Percentiles rank a stretch among this genome's conserved stretches.
Evolutionary conservation across 2,888 invertebrate species (phyloP).

Genomic region (Thymelicus sylvestris): DNA sequence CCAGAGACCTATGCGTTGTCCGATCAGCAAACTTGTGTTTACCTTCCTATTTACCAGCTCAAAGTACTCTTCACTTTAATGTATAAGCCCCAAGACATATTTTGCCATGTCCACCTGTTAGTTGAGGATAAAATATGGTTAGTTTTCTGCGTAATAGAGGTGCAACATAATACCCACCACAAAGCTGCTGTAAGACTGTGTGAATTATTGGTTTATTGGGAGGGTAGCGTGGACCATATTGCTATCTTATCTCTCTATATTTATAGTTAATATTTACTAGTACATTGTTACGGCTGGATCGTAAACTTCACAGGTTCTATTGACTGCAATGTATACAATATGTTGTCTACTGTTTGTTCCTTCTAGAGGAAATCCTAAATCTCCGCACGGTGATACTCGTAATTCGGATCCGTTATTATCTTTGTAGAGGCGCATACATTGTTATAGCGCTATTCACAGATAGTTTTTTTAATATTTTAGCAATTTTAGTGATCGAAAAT

Average conservation of each 20-base stretch:
- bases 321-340: no score
- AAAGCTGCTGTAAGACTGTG: conserved; percentile 52
- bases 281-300: conserved; percentile 11
- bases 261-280: conserved; percentile 27
- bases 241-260: conserved; percentile 26
- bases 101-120: neutral
- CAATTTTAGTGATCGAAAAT: no score
- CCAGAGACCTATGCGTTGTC: conserved; percentile 54
- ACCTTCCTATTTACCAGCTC: conserved; percentile 14
- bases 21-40: conserved; percentile 48
- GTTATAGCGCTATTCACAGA: no score
- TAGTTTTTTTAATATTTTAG: no score
- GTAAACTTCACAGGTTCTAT: conserved; percentile 5
- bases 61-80: conserved; percentile 37
- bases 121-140: conserved; percentile 34
- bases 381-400: no score
- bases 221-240: conserved; percentile 31
- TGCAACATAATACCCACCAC: conserved; percentile 48
- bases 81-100: conserved; percentile 17
- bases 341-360: no score
- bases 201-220: conserved; percentile 57
- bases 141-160: conserved; percentile 48
- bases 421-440: no score
- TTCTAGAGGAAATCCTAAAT: no score
- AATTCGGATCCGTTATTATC: no score